phyloP scores from a whole-genome alignment of 2,797 vertebrate species.

The Hemibagrus guttatus region DNA sequence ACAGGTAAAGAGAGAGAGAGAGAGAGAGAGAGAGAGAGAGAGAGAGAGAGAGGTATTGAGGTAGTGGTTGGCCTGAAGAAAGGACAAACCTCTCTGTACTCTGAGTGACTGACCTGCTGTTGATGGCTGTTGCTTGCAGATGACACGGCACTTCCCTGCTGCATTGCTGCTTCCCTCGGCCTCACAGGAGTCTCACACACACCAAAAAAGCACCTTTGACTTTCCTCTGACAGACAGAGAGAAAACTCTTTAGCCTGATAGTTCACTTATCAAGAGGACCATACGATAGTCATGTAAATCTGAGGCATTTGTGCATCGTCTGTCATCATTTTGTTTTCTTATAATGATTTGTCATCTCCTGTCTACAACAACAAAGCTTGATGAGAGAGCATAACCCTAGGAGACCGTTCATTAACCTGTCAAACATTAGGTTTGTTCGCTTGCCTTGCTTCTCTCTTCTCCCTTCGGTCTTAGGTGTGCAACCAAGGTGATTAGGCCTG shows the following conservation, averaged over 20 bases:
- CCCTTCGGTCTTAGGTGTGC: slow-evolving; percentile 62
- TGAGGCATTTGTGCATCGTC: background rate
- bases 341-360: slow-evolving; percentile 68
- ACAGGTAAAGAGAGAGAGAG: slow-evolving; percentile 62
- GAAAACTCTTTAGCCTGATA: slow-evolving; percentile 22
- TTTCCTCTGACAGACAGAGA: slow-evolving; percentile 31
- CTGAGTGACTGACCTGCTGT: slow-evolving; percentile 70
- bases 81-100: slow-evolving; percentile 42
- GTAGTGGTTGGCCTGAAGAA: slow-evolving; percentile 34
- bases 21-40: background rate
- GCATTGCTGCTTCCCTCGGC: slow-evolving; percentile 58
- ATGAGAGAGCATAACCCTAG: slow-evolving; percentile 70
- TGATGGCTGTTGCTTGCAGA: slow-evolving; percentile 74
- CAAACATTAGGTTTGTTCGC: slow-evolving; percentile 64
- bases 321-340: background rate
- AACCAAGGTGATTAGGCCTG: slow-evolving; percentile 79
- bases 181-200: slow-evolving; percentile 27
- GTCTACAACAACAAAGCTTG: slow-evolving; percentile 73
- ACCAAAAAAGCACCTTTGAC: slow-evolving; percentile 28
- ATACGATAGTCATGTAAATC: background rate
- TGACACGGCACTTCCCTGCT: slow-evolving; percentile 48
- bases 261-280: slow-evolving; percentile 15
- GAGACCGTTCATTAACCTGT: slow-evolving; percentile 75
- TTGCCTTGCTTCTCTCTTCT: slow-evolving; percentile 66
- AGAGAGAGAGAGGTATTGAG: slow-evolving; percentile 46